Base-by-base conservation (phyloP, 2,113 vertebrate species). In the Oncorhynchus nerka region DNA sequence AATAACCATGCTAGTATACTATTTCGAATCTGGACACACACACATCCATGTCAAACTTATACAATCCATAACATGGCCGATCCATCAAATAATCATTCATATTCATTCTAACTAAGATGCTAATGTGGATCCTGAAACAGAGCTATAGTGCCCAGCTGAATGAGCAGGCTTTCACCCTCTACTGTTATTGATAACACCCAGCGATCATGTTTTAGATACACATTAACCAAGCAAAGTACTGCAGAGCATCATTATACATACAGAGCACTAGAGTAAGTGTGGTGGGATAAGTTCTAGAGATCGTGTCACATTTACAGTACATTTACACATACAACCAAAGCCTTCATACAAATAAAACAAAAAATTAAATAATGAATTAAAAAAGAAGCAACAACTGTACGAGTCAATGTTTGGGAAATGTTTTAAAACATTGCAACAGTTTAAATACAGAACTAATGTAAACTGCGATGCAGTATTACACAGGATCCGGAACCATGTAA, bases 171-270 rank as follows among this genome's bases (percentile, higher is more conserved):
- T 66, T 77, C 51, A 70, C 3, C 76, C 30, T 70, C 51, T 26
- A 71, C 64, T 19, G n/a, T 45, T 22, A 71, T 59, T 19, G 39
- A 71, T 34, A 20, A 48, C 55, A 76, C 16, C 57, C 74, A 71
- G 39, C 57, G 45, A 78, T 76, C 73, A 34, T 39, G 65, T 51
- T 81, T 68, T 32, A 72, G 71, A 76, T 81, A 76, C 26, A 75
- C 57, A 79, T 79, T 75, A 66, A 75, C 80, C 82, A 77, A 85
- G 74, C 76, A 86, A 85, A 85, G 84, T 84, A 84, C 74, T 59
- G 76, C 88, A 88, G 83, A 84, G 51, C 51, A 4, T 84, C 66
- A 76, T 82, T 84, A 85, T 81, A 75, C 71, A 77, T 77, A 90
- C 81, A 81, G 78, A 55, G 65, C 67, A 39, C 20, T 19, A 74